Percentiles rank a stretch among this genome's conserved stretches.
These are phyloP conservation scores for Lophotis ruficrista DNA, from an alignment of 2,113 vertebrate genomes.

Conservation along the genomic window DNA sequence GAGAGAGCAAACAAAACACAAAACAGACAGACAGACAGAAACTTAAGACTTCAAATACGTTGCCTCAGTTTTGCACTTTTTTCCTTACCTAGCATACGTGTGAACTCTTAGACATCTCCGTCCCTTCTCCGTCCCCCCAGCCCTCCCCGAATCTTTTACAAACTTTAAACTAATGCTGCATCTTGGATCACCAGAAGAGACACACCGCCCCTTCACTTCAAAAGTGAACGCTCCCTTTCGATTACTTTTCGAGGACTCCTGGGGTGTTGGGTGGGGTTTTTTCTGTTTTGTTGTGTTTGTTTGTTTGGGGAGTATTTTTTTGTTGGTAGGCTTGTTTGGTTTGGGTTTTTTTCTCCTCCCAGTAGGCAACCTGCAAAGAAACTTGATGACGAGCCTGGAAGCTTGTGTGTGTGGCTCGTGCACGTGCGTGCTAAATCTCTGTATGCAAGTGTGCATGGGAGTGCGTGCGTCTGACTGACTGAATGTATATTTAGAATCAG, in stretches of 20 bases:
- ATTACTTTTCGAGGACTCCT: slow-evolving; percentile 67
- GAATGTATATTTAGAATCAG: slow-evolving; percentile 55
- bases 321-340: not conserved
- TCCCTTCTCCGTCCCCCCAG: not conserved
- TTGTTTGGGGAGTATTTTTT: slow-evolving; percentile 5
- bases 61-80: slow-evolving; percentile 88
- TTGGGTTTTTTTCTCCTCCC: not conserved
- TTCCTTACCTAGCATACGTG: slow-evolving; percentile 77
- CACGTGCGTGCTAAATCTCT: not conserved
- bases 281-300: slow-evolving; percentile 29
- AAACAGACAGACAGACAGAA: slow-evolving; percentile 71
- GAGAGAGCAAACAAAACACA: slow-evolving; percentile 67
- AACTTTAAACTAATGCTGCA: slow-evolving; percentile 81
- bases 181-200: slow-evolving; percentile 79
- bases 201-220: slow-evolving; percentile 62
- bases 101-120: slow-evolving; percentile 77
- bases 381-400: slow-evolving; percentile 63
- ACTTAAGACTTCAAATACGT: slow-evolving; percentile 78
- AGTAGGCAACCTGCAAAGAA: slow-evolving; percentile 69
- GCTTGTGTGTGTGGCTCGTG: not conserved
- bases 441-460: not conserved
- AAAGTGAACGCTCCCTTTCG: slow-evolving; percentile 62
- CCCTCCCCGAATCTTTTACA: slow-evolving; percentile 44
- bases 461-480: slow-evolving; percentile 7
- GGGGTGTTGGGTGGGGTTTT: not conserved